Conservation (phyloP, 1,140 invertebrate genomes). For the Leptinotarsa defecta region DNA sequence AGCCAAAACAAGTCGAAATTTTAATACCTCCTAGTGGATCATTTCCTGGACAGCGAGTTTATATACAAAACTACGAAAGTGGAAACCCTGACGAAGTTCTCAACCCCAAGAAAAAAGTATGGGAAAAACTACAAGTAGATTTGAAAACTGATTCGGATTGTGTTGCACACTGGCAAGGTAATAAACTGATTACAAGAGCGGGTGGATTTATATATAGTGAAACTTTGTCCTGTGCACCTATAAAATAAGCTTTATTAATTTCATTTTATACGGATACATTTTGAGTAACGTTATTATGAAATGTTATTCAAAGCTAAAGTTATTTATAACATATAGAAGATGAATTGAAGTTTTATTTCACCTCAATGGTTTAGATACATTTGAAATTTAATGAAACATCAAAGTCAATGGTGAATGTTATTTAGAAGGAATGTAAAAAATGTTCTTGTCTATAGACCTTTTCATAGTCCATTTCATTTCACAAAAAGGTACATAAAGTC, state of each 20-base stretch:
- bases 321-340: too few species aligned
- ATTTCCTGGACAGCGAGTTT: conserved; percentile 78
- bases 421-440: too few species aligned
- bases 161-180: conserved; percentile 82
- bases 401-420: too few species aligned
- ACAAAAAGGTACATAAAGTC: too few species aligned
- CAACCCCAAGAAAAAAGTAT: conserved; percentile 98
- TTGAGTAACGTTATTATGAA: too few species aligned
- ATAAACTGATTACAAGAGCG: conserved; percentile 71
- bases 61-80: conserved; percentile 75
- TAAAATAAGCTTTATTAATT: conserved; percentile 38
- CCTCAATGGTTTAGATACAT: too few species aligned
- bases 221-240: conserved; percentile 39
- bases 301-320: too few species aligned
- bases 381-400: too few species aligned
- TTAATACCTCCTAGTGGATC: conserved; percentile 75
- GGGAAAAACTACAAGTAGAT: conserved; percentile 89
- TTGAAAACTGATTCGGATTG: conserved; percentile 77
- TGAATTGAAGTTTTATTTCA: too few species aligned
- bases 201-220: conserved; percentile 64
- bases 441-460: too few species aligned
- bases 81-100: conserved; percentile 83
- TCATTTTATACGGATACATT: too few species aligned
- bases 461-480: too few species aligned
- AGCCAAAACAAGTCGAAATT: conserved; percentile 81